These are phyloP conservation scores for Tenualosa thibaudeaui DNA, from an alignment of 2,797 vertebrate species.

Conservation along the genomic window DNA sequence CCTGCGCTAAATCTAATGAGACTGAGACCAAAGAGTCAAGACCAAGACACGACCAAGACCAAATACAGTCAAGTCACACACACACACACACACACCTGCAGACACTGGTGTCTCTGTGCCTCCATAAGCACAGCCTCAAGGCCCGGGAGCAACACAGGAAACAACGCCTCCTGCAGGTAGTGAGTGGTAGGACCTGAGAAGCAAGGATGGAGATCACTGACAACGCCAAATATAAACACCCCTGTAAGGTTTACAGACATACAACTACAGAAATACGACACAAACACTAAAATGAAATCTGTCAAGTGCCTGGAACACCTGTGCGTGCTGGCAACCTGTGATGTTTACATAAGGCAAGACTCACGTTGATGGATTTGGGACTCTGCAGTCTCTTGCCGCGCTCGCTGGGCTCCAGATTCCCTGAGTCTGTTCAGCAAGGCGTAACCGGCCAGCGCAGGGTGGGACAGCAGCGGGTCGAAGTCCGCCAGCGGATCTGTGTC, in stretches of 20 bases:
- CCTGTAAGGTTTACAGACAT: no score
- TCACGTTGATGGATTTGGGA: background rate
- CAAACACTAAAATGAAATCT: no score
- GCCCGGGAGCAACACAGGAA: conserved; percentile 84
- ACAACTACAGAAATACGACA: no score
- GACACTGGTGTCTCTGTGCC: conserved; percentile 77
- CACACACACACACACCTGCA: conserved; percentile 73
- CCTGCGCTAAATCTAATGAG: no score
- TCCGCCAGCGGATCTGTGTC: conserved; percentile 52
- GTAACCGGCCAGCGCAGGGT: conserved; percentile 45
- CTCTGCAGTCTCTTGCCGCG: background rate
- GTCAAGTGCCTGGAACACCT: no score
- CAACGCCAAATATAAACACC: no score
- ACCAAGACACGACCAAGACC: no score
- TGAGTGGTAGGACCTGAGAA: conserved; percentile 72
- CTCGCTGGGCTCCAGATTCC: no score
- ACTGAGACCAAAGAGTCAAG: no score
- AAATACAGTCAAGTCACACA: background rate
- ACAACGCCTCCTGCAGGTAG: conserved; percentile 79
- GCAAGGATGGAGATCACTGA: no score
- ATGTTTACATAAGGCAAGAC: no score
- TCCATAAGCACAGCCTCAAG: conserved; percentile 80
- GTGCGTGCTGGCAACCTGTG: no score
- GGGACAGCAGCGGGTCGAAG: conserved; percentile 43
- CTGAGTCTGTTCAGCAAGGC: background rate